phyloP scores from a whole-genome alignment of 1,140 invertebrate genomes.

The Drosophila orosa region DNA sequence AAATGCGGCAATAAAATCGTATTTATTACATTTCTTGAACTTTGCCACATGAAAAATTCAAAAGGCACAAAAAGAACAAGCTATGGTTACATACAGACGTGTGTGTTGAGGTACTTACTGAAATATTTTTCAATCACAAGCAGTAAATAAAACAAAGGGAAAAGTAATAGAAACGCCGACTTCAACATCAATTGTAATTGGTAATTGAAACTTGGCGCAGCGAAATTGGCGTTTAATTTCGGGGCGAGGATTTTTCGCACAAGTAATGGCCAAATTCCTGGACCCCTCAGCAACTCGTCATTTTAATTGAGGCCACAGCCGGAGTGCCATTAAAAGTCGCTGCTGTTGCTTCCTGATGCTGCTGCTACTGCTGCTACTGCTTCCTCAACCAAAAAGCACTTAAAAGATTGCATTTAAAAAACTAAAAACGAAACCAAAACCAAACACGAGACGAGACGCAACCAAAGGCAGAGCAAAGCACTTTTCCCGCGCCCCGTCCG shows the following conservation, averaged over 20 bases:
- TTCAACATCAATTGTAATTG: conserved; percentile 42
- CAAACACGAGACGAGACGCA: conserved; percentile 58
- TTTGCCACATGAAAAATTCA: conserved; percentile 58
- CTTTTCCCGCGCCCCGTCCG: conserved; percentile 29
- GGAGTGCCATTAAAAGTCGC: conserved; percentile 67
- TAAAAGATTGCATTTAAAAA: conserved; percentile 76
- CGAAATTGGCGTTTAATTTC: conserved; percentile 48
- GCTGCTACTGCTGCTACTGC: conserved; percentile 27
- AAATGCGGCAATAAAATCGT: conserved; percentile 70
- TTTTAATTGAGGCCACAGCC: conserved; percentile 65
- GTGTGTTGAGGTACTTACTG: conserved; percentile 16
- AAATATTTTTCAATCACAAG: conserved; percentile 46
- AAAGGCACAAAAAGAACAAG: conserved; percentile 39
- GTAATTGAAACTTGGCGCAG: conserved; percentile 53
- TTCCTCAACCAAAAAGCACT: conserved; percentile 70
- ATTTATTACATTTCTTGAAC: conserved; percentile 73
- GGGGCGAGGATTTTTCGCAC: not conserved
- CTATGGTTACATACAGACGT: not conserved
- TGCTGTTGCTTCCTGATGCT: conserved; percentile 37
- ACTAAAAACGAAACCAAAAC: conserved; percentile 61
- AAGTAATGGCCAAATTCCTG: conserved; percentile 9
- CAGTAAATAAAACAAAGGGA: conserved; percentile 46
- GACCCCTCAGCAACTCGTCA: conserved; percentile 24
- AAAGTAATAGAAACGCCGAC: conserved; percentile 19
- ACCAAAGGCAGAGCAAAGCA: conserved; percentile 47